Evolutionary conservation across 2,888 invertebrate genomes (phyloP), one percentile per base, ranked within the genome.

Genomic region (Keiferia lycopersicella): DNA sequence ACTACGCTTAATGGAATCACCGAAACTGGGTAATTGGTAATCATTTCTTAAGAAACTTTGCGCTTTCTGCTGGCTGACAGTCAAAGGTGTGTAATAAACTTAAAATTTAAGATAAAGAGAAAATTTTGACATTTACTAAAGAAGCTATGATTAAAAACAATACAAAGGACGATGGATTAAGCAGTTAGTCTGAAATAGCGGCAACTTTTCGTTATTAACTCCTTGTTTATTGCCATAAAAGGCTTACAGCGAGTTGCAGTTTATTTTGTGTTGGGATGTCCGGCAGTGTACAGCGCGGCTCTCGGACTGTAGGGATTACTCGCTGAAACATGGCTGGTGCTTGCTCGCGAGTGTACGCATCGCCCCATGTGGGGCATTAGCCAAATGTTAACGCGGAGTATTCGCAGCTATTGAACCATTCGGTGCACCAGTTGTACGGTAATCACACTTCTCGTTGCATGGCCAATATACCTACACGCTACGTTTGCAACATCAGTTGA

Each of bases 281-380:
- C 61, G 64, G 64, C 66, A 59, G 66, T 69, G 70, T 18, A 16
- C n/a, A n/a, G 18, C 45, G 39, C n/a, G n/a, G 14, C n/a, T n/a
- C 71, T 68, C 68, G 69, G 69, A 69, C 71, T 69, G 72, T 63
- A 66, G 68, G 75, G 75, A 76, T 76, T 79, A 77, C 67, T 65
- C 45, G 70, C 71, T 77, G 79, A 78, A 74, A 73, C 72, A 74
- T 73, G 70, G 73, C 67, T 67, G 66, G 62, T 50, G 64, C 62
- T 61, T 45, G 64, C 57, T 57, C 62, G 60, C 66, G 64, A 62
- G 39, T 39, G 39, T 53, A 48, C 22, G 7, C 41, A 16, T 39
- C 60, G 65, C 20, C 61, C 63, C 67, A 62, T 65, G 63, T 57
- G 64, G 59, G 22, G 57, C 62, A 50, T 61, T 38, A 39, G 64